These are phyloP conservation scores for Meriones unguiculatus DNA, from an alignment of 2,113 vertebrate species.

Conservation along the genomic window DNA sequence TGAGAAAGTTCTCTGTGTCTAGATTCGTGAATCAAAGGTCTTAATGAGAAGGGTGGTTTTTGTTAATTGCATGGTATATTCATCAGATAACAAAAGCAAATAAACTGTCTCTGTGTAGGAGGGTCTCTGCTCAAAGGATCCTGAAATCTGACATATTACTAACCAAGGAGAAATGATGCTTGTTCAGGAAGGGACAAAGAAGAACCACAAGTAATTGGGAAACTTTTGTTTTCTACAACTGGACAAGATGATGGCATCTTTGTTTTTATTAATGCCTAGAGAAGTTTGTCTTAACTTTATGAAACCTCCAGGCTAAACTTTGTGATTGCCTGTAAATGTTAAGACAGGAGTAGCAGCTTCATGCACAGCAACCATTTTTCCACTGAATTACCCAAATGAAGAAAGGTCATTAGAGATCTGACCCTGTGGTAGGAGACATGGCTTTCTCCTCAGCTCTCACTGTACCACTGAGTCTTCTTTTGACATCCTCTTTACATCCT, in stretches of 20 bases:
- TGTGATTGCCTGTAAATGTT: background rate
- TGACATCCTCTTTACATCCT: background rate
- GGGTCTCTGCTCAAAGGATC: slow-evolving; percentile 32
- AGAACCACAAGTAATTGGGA: slow-evolving; percentile 45
- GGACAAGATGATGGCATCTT: background rate
- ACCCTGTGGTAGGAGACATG: background rate
- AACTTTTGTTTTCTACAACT: background rate
- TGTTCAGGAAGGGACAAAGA: background rate
- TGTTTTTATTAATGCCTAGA: slow-evolving; percentile 3
- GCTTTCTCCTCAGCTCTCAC: background rate
- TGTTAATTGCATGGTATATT: slow-evolving; percentile 1
- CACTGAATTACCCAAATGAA: slow-evolving; percentile 38
- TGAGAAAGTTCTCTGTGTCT: background rate
- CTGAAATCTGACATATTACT: slow-evolving; percentile 42
- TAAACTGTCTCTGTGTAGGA: slow-evolving; percentile 29
- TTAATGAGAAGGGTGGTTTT: slow-evolving; percentile 52
- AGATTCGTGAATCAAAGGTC: background rate
- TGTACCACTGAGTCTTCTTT: background rate
- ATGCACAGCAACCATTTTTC: slow-evolving; percentile 41
- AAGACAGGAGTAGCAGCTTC: background rate
- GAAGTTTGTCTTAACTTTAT: slow-evolving; percentile 1
- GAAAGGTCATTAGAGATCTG: background rate
- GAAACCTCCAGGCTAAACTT: background rate
- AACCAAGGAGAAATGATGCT: background rate
- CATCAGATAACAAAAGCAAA: background rate